Base-by-base conservation (phyloP, 2,888 invertebrate species). In the Acronicta alni region DNA sequence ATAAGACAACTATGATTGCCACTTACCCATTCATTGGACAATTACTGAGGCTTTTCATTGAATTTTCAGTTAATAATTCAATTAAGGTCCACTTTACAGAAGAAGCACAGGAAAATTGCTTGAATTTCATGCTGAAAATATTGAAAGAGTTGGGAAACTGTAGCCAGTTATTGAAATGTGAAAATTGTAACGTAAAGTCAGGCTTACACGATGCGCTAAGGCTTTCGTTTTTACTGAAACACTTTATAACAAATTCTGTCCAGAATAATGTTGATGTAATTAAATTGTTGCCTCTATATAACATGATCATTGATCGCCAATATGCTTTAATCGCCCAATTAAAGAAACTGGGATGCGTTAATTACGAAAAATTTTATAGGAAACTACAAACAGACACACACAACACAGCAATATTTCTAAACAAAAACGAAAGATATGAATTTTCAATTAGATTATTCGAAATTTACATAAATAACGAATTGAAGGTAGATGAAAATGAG, bases 361-460 rank as follows among this genome's bases (percentile, higher is more conserved):
- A 93, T 45, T 76, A 82, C 3, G 81, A 81, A 0, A 93, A 90
- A 66, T 91, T 81, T 45, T 86, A 85, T 12, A 71, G 80, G 7
- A 92, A 92, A 70, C 52, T 88, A 0, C 92, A 93, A 70, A 88
- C 89, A 0, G 92, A 93, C 4, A 72, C 90, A 0, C 93, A 94
- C 38, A 94, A 94, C 15, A 85, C 84, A 0, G 92, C 93, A 0
- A 91, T 94, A 2, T 54, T 69, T 0, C 63, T 94, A 1, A 89
- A 93, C 53, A 90, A 89, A 23, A 70, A 86, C 0, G 57, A 84
- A 17, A 66, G 80, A 15, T 89, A 83, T 17, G 86, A 89, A 23
- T 85, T 76, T 30, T 91, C 93, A 0, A 86, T 91, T 0, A 81
- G 87, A 64, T 62, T 92, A 2, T 93, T 94, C 18, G 78, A 90